phyloP scores from a whole-genome alignment of 2,113 vertebrate genomes.

The Gallinago paraguaiae region DNA sequence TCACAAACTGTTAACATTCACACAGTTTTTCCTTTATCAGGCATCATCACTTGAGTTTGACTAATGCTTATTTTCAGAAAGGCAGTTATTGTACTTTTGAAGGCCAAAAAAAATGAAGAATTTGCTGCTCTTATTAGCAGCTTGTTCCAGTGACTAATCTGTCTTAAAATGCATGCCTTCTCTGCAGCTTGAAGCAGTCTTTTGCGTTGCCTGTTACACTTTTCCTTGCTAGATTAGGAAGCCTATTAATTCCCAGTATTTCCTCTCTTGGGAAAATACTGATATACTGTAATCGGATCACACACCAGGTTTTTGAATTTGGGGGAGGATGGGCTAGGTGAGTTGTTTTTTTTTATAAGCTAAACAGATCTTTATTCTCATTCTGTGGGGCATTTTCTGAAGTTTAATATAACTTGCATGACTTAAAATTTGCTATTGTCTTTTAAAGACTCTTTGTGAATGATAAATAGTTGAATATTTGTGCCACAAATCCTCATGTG shows the following conservation, averaged over 20 bases:
- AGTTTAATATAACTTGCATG: background rate
- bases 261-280: background rate
- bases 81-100: slow-evolving; percentile 18
- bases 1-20: background rate
- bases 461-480: background rate
- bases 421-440: background rate
- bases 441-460: background rate
- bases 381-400: background rate
- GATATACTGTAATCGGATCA: background rate
- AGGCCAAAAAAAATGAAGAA: background rate
- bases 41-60: slow-evolving; percentile 31
- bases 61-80: slow-evolving; percentile 49
- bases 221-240: background rate
- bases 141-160: slow-evolving; percentile 34
- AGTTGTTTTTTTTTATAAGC: background rate
- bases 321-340: background rate
- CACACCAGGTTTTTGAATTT: background rate
- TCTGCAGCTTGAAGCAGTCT: background rate
- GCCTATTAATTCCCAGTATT: background rate
- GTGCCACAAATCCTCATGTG: background rate
- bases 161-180: background rate
- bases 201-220: background rate
- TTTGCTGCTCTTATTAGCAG: slow-evolving; percentile 13
- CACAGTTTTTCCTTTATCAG: background rate
- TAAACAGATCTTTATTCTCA: background rate